Evolutionary conservation across 2,113 vertebrate species (phyloP).

Genomic region (Heptranchias perlo): DNA sequence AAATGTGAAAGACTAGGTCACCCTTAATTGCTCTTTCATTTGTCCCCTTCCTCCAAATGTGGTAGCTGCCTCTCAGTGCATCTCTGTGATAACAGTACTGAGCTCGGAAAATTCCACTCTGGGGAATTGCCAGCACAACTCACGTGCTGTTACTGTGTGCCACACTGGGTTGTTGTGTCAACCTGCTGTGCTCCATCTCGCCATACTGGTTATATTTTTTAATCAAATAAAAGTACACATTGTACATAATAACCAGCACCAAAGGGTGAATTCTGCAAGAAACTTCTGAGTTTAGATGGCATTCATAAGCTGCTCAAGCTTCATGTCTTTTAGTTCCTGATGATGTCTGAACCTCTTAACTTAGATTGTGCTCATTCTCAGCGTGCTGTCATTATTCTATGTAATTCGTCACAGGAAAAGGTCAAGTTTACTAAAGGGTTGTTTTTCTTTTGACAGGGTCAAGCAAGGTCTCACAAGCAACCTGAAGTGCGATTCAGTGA

Average conservation of each 20-base stretch:
- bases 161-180: not conserved
- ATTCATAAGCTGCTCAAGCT: not conserved
- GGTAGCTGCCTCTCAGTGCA: not conserved
- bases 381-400: not conserved
- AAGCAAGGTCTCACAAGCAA: conserved; percentile 30
- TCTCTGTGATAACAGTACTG: not conserved
- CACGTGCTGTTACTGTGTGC: not conserved
- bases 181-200: not conserved
- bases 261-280: not conserved
- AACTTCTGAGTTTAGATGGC: not conserved
- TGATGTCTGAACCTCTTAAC: not conserved
- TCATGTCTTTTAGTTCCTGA: not conserved
- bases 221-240: not conserved
- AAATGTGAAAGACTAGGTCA: not conserved
- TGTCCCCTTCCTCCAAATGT: not conserved
- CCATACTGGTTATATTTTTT: not conserved
- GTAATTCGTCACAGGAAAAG: conserved; percentile 3
- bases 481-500: conserved; percentile 29
- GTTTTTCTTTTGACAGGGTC: conserved; percentile 28
- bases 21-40: not conserved
- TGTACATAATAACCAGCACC: not conserved
- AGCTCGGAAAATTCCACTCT: not conserved
- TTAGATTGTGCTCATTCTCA: not conserved
- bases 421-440: conserved; percentile 12
- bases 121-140: not conserved